These are phyloP conservation scores for Pristiophorus japonicus DNA, from an alignment of 2,113 vertebrate genomes.

Conservation along the genomic window DNA sequence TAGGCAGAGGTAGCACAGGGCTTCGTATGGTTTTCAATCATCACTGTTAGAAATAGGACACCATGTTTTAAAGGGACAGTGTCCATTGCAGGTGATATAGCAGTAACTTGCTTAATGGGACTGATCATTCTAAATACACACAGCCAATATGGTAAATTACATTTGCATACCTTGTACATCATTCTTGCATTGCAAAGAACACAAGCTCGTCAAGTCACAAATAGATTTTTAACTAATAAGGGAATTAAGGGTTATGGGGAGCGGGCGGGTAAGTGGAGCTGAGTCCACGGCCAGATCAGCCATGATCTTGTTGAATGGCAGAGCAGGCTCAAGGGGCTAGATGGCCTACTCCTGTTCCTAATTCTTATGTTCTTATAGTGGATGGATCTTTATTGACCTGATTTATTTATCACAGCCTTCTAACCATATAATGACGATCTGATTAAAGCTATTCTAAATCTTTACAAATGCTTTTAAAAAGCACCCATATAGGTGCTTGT, in stretches of 20 bases:
- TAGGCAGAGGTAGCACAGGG: constrained; percentile 1
- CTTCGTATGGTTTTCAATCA: background rate
- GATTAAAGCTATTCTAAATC: background rate
- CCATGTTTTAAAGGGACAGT: constrained; percentile 1
- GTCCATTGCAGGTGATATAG: background rate
- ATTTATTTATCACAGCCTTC: background rate
- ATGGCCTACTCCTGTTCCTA: too few species aligned
- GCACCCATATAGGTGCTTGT: background rate
- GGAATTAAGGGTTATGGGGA: too few species aligned
- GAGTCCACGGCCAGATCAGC: too few species aligned
- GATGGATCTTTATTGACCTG: too few species aligned
- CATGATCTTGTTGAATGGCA: too few species aligned
- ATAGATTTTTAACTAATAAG: too few species aligned
- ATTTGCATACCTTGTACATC: background rate
- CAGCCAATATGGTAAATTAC: background rate
- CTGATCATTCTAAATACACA: background rate
- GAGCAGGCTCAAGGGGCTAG: too few species aligned
- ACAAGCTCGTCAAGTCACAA: too few species aligned
- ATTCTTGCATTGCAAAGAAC: background rate
- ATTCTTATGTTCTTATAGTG: too few species aligned
- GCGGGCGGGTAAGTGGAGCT: too few species aligned
- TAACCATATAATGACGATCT: background rate
- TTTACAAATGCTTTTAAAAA: background rate
- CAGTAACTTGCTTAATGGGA: background rate
- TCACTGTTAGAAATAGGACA: background rate